These are phyloP conservation scores for Nothobranchius kuhntae DNA, from an alignment of 2,113 vertebrate genomes.

Conservation along the genomic window DNA sequence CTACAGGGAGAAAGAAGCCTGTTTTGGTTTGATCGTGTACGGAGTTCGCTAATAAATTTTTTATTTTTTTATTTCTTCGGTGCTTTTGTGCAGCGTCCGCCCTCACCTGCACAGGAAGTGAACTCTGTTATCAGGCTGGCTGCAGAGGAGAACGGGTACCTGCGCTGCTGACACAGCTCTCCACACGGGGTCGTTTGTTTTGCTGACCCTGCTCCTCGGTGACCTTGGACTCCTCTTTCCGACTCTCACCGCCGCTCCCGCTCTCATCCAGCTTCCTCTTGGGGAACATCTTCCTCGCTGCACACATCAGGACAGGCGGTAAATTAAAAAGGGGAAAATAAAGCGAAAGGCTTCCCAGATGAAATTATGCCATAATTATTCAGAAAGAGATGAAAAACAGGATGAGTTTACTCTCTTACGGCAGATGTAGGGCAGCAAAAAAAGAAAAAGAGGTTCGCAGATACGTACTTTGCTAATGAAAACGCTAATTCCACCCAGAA, in stretches of 20 bases:
- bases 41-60: not conserved
- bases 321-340: conserved; percentile 11
- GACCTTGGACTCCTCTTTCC: conserved; percentile 42
- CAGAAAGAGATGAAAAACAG: conserved; percentile 42
- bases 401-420: conserved; percentile 13
- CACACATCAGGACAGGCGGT: conserved; percentile 15
- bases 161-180: not conserved
- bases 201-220: conserved; percentile 51
- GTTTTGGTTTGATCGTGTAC: not conserved
- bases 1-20: no score
- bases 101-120: not conserved
- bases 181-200: conserved; percentile 66
- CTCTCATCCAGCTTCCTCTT: conserved; percentile 81
- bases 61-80: not conserved
- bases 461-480: conserved; percentile 61
- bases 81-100: conserved; percentile 9
- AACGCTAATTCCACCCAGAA: conserved; percentile 59
- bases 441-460: conserved; percentile 16
- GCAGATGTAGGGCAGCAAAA: conserved; percentile 45
- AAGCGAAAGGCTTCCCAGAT: conserved; percentile 12
- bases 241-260: conserved; percentile 39
- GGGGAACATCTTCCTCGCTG: conserved; percentile 88
- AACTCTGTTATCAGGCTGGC: not conserved
- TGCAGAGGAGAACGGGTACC: conserved; percentile 46
- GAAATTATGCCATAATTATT: conserved; percentile 46